phyloP scores from a whole-genome alignment of 2,797 vertebrate genomes.

The Siniperca obscura region DNA sequence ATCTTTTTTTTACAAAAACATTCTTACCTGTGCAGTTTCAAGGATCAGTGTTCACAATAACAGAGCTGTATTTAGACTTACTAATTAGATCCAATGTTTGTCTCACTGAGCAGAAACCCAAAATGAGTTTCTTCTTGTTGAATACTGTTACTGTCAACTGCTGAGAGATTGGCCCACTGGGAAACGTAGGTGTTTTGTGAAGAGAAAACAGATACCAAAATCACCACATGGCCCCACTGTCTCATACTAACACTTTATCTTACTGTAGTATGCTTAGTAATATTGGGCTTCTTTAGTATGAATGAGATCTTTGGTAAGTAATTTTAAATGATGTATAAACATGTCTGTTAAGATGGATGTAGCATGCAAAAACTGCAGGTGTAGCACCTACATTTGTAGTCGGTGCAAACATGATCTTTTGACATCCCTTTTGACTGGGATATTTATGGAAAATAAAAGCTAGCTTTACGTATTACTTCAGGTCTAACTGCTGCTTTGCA shows the following conservation, averaged over 20 bases:
- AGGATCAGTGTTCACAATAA: neutral
- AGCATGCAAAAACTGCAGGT: neutral
- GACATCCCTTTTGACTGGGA: too few species aligned
- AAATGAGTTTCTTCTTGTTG: constrained; percentile 16
- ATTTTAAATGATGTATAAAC: neutral
- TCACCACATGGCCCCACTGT: neutral
- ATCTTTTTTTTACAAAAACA: neutral
- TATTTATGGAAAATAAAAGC: neutral
- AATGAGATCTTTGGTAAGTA: neutral
- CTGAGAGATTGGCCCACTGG: constrained; percentile 14
- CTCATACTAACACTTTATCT: neutral
- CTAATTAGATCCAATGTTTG: constrained; percentile 22
- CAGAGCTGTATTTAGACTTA: constrained; percentile 10
- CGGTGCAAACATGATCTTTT: neutral
- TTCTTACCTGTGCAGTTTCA: neutral
- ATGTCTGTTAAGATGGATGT: neutral
- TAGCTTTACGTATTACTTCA: neutral
- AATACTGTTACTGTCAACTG: constrained; percentile 31
- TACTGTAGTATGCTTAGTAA: neutral
- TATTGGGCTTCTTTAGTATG: neutral
- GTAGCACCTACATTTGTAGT: neutral
- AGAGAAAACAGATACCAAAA: neutral
- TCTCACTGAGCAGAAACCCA: constrained; percentile 2
- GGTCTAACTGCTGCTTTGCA: neutral
- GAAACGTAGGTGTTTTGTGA: neutral